These are phyloP conservation scores for Grallaria varia DNA, from an alignment of 2,113 vertebrate genomes.

Conservation along the genomic window DNA sequence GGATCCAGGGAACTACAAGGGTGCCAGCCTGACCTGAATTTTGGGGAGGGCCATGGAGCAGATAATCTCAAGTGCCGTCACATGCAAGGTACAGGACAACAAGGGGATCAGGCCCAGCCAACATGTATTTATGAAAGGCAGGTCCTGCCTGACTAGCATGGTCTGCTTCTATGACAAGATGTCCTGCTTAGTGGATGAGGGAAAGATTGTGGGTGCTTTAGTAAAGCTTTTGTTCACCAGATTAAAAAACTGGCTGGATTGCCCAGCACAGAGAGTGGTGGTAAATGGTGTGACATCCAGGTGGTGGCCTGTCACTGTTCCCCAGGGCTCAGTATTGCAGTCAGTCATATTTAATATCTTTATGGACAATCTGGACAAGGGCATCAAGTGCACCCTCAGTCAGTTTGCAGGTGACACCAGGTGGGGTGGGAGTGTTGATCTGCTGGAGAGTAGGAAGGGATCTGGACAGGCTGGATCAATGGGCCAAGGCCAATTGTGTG, in stretches of 20 bases:
- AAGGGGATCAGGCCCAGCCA: neutral
- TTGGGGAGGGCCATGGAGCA: too few species aligned
- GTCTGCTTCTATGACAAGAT: neutral
- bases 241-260: too few species aligned
- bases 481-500: neutral
- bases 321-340: too few species aligned
- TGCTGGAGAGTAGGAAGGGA: neutral
- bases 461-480: neutral
- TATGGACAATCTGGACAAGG: neutral
- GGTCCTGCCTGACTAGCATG: neutral
- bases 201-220: neutral
- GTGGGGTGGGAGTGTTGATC: neutral
- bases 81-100: neutral
- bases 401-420: neutral
- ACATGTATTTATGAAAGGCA: neutral
- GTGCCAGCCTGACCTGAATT: neutral
- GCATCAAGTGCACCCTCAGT: neutral
- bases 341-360: neutral
- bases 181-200: neutral
- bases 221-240: neutral
- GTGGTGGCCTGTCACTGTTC: neutral
- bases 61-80: neutral
- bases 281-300: neutral
- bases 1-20: neutral
- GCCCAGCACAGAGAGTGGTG: rapidly evolving